Evolutionary conservation across 2,888 invertebrate genomes (phyloP), one percentile per base, ranked within the genome.

Genomic region (Alloplasta piceator): DNA sequence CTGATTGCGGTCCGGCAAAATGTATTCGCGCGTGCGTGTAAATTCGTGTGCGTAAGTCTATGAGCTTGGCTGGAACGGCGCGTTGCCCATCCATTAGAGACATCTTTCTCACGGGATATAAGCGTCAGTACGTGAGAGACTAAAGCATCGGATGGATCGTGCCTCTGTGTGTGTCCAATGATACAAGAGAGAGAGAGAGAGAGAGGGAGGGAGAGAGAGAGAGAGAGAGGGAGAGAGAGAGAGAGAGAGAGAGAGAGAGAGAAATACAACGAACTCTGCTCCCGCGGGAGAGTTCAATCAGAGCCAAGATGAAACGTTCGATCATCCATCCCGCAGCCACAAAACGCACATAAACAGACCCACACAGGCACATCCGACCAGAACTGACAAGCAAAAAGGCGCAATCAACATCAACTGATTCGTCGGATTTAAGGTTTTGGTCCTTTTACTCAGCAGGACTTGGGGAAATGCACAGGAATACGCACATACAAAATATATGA

Each of bases 1-100:
- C 83, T 85, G 85, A 86, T 82, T 84, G 83, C 86, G 84, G 86
- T 85, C 86, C 85, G 74, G 46, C 46, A 50, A 56, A 41, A 41
- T 38, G 12, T 9, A 70, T 12, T n/a, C 36, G 56, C 39, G 58
- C 41, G 61, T 43, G 16, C 38, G 52, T 26, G 38, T 43, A 12
- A 55, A 52, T 26, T 38, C 2, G 46, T 64, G 63, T 73, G 68
- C 39, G 67, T 48, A 43, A n/a, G 50, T 64, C 68, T 43, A 43
- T 43, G 14, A 36, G 56, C 48, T 6, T 38, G 38, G 26, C 26
- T 41, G 66, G 5, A 38, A 48, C 50, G 70, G 43, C 64, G 75
- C 52, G 70, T 16, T 67, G 72, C 46, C 41, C 81, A 73, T 77
- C 81, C 73, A 78, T 82, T 82, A 78, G 74, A 75, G 78, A 78